Evolutionary conservation across 2,888 invertebrate genomes (phyloP).

Genomic region (Nomada goodeniana): DNA sequence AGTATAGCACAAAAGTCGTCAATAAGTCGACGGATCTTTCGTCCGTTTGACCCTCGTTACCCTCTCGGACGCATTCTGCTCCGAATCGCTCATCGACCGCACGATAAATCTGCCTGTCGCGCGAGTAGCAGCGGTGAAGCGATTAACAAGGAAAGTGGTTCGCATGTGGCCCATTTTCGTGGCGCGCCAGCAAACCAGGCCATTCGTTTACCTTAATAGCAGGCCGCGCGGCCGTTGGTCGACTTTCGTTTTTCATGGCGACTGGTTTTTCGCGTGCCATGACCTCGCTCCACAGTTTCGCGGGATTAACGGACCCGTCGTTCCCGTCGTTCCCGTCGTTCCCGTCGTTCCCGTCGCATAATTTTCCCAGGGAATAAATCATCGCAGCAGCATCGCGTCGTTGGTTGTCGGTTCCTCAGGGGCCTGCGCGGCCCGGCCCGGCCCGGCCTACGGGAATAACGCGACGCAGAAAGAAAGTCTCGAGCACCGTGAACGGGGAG

Average conservation of each 20-base stretch:
- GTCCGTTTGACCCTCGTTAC: not conserved
- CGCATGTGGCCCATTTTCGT: constrained; percentile 32
- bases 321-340: too few relatives aligned
- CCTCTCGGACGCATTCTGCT: not conserved
- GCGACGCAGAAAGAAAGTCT: constrained; percentile 7
- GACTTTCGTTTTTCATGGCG: constrained; percentile 55
- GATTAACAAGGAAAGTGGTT: constrained; percentile 1
- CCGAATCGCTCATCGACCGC: not conserved
- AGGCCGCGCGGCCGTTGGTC: constrained; percentile 20
- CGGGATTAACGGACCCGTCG: constrained; percentile 6
- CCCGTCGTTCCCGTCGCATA: not conserved
- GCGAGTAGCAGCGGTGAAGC: not conserved
- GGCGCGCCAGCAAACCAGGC: constrained; percentile 14
- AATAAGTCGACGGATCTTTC: not conserved
- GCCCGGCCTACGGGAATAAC: not conserved
- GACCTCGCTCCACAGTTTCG: constrained; percentile 21
- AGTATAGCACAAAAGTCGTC: not conserved
- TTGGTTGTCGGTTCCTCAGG: not conserved
- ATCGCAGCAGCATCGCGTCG: constrained; percentile 1
- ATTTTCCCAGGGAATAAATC: constrained; percentile 13
- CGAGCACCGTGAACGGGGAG: not conserved
- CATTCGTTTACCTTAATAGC: constrained; percentile 38
- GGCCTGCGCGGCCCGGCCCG: too few relatives aligned
- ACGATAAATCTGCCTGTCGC: not conserved
- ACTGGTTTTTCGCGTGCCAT: constrained; percentile 64